Conservation (phyloP, 2,797 vertebrate species). For the Enteromius viviparus region DNA sequence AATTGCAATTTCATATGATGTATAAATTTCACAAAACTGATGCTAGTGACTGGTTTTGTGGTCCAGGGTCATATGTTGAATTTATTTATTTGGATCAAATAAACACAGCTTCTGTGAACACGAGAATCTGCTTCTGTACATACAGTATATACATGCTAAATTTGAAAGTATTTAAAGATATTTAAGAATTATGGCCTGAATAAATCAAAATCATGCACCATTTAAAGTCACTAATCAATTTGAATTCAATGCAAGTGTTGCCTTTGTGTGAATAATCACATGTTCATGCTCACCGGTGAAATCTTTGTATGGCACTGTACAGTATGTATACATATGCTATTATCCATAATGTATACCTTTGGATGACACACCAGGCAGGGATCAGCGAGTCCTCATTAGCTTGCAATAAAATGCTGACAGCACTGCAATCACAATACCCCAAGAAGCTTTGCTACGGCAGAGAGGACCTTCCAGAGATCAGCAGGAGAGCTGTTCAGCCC, state of each 20-base stretch:
- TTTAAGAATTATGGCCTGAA: neutral
- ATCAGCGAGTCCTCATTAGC: constrained; percentile 35
- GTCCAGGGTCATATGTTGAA: no score
- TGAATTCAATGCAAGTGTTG: neutral
- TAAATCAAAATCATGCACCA: neutral
- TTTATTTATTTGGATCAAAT: no score
- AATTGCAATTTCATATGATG: no score
- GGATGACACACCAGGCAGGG: constrained; percentile 23
- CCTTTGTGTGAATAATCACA: neutral
- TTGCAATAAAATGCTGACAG: constrained; percentile 39
- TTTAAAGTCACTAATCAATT: neutral
- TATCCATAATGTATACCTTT: constrained; percentile 19
- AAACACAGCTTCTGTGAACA: no score
- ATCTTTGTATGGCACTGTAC: neutral
- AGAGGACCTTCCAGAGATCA: constrained; percentile 29
- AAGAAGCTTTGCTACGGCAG: constrained; percentile 20
- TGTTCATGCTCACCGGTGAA: neutral
- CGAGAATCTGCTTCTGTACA: no score
- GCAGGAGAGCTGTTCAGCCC: constrained; percentile 34
- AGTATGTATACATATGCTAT: neutral
- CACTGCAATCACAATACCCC: constrained; percentile 37
- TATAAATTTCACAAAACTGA: no score
- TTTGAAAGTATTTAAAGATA: neutral
- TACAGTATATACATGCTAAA: neutral
- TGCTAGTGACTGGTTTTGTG: no score